Conservation (phyloP, 2,888 invertebrate genomes). For the Diadegma fenestrale region DNA sequence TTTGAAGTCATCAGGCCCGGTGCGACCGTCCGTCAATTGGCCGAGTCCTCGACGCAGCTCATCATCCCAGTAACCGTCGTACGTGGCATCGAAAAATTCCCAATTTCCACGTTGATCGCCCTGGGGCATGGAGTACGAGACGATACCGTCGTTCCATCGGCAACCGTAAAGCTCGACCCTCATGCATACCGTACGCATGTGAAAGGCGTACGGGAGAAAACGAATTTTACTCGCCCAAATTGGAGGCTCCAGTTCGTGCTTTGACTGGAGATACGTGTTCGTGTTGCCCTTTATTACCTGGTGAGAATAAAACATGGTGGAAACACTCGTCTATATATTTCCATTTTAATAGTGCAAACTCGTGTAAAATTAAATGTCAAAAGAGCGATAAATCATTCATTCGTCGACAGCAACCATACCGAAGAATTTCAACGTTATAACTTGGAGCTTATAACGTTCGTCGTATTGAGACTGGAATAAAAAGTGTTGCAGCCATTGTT, state of each 20-base stretch:
- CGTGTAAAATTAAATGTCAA: slow-evolving; percentile 62
- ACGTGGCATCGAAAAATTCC: slow-evolving; percentile 93
- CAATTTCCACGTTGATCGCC: slow-evolving; percentile 93
- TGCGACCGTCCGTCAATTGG: slow-evolving; percentile 93
- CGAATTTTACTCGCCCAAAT: slow-evolving; percentile 94
- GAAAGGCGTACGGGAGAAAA: slow-evolving; percentile 93
- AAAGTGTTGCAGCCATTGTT: slow-evolving; percentile 52
- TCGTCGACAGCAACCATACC: slow-evolving; percentile 17
- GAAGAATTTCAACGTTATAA: slow-evolving; percentile 4
- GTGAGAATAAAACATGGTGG: slow-evolving; percentile 67
- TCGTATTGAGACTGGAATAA: neutral
- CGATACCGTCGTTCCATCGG: slow-evolving; percentile 93
- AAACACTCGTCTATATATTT: slow-evolving; percentile 41
- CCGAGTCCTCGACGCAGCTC: slow-evolving; percentile 93
- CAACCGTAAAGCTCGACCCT: slow-evolving; percentile 96
- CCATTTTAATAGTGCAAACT: slow-evolving; percentile 26
- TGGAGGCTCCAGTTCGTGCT: slow-evolving; percentile 92
- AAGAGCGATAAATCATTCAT: slow-evolving; percentile 61
- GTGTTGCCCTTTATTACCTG: slow-evolving; percentile 94
- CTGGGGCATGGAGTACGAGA: slow-evolving; percentile 95
- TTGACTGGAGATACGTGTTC: slow-evolving; percentile 94
- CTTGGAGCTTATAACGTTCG: neutral
- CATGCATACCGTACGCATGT: slow-evolving; percentile 95
- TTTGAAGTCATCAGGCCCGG: slow-evolving; percentile 91
- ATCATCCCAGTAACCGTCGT: slow-evolving; percentile 94